Conservation (phyloP, 2,888 invertebrate genomes). For the Cephus runcator region DNA sequence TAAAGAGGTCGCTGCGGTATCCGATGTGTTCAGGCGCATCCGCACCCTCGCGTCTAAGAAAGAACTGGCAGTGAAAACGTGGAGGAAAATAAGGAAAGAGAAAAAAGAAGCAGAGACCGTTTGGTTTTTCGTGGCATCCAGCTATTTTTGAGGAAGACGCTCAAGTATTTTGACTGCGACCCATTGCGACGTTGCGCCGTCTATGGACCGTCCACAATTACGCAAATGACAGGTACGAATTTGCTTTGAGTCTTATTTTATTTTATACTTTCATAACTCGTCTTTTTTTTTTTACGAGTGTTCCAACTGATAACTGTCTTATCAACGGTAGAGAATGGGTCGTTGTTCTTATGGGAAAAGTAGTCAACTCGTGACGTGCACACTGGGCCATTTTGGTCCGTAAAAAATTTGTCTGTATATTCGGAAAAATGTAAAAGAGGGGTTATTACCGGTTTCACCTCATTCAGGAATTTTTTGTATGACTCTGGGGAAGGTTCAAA, state of each 20-base stretch:
- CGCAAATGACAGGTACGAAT: constrained; percentile 13
- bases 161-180: constrained; percentile 17
- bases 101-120: neutral
- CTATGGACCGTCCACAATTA: constrained; percentile 9
- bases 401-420: too few species aligned
- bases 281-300: neutral
- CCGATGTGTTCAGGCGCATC: neutral
- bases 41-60: neutral
- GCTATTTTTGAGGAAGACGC: constrained; percentile 20
- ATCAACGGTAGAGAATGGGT: neutral
- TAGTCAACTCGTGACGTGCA: neutral
- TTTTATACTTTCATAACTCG: neutral
- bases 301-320: neutral
- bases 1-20: neutral
- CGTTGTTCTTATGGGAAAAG: neutral
- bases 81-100: neutral
- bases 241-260: constrained; percentile 10
- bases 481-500: too few species aligned
- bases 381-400: too few species aligned
- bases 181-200: constrained; percentile 1
- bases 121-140: neutral
- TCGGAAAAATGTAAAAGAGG: too few species aligned
- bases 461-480: too few species aligned
- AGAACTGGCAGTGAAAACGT: neutral
- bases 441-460: too few species aligned